Conservation (phyloP, 2,797 vertebrate species). For the Anomalospiza imberbis region DNA sequence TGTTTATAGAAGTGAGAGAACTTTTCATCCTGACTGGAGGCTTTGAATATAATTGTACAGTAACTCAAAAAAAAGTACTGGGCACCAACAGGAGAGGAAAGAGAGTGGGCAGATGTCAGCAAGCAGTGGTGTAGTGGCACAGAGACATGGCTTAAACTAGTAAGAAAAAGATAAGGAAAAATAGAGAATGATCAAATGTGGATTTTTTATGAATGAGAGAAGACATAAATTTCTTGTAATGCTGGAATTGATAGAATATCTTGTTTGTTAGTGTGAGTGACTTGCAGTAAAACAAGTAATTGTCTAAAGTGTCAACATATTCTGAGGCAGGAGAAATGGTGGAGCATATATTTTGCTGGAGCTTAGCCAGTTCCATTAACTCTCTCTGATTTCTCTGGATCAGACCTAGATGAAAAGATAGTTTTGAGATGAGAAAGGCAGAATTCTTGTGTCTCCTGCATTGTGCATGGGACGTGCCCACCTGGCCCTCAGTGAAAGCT, state of each 20-base stretch:
- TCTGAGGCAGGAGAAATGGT: background rate
- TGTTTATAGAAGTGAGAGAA: background rate
- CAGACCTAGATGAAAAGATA: background rate
- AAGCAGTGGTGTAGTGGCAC: background rate
- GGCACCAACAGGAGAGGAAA: background rate
- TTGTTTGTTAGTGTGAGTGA: background rate
- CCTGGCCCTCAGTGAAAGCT: background rate
- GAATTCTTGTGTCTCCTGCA: background rate
- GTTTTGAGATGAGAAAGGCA: background rate
- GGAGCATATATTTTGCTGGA: background rate
- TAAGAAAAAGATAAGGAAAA: background rate
- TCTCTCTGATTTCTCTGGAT: background rate
- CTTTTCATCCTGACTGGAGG: background rate
- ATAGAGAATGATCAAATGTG: background rate
- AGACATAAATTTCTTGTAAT: background rate
- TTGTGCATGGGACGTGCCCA: accelerated
- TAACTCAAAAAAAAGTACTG: background rate
- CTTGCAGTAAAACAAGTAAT: background rate
- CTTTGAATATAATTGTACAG: background rate
- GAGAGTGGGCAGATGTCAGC: background rate
- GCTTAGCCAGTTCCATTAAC: background rate
- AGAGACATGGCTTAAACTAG: background rate
- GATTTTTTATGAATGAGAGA: background rate
- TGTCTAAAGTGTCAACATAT: background rate
- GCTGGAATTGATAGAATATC: background rate